These are phyloP conservation scores for Phyllostomus discolor DNA, from an alignment of 2,113 vertebrate species.

Conservation along the genomic window DNA sequence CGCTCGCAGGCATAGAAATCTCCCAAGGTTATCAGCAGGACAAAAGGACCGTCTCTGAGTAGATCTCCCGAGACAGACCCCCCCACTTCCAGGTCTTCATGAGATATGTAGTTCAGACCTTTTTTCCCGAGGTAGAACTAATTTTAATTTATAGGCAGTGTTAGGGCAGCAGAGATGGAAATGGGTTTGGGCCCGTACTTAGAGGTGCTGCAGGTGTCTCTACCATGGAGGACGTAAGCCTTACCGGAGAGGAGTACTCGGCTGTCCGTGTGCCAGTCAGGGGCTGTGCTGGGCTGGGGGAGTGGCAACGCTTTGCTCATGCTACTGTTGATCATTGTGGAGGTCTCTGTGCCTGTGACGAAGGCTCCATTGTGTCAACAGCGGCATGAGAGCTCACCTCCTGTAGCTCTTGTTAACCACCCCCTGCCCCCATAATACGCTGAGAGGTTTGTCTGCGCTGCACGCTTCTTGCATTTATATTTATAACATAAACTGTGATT, in stretches of 20 bases:
- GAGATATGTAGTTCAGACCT: not conserved
- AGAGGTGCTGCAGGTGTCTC: not conserved
- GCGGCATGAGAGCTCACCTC: not conserved
- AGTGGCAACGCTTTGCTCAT: not conserved
- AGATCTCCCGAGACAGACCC: not conserved
- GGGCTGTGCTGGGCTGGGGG: not conserved
- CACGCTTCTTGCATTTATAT: not conserved
- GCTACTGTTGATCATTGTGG: not conserved
- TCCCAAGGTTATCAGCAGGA: not conserved
- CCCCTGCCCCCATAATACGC: not conserved
- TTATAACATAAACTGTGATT: not conserved
- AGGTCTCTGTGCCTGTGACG: not conserved
- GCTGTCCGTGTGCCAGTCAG: not conserved
- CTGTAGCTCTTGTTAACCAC: not conserved
- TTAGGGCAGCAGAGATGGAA: slow-evolving; percentile 10
- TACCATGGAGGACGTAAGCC: not conserved
- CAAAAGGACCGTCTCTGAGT: not conserved
- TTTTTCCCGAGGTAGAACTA: slow-evolving; percentile 18
- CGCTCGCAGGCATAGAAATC: not conserved
- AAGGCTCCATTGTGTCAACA: not conserved
- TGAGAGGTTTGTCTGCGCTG: not conserved
- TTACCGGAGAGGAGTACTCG: not conserved
- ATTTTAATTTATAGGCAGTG: not conserved
- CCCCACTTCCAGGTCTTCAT: not conserved
- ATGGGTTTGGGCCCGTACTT: slow-evolving; percentile 17